phyloP scores from a whole-genome alignment of 2,113 vertebrate genomes.

The Cheilinus undulatus region DNA sequence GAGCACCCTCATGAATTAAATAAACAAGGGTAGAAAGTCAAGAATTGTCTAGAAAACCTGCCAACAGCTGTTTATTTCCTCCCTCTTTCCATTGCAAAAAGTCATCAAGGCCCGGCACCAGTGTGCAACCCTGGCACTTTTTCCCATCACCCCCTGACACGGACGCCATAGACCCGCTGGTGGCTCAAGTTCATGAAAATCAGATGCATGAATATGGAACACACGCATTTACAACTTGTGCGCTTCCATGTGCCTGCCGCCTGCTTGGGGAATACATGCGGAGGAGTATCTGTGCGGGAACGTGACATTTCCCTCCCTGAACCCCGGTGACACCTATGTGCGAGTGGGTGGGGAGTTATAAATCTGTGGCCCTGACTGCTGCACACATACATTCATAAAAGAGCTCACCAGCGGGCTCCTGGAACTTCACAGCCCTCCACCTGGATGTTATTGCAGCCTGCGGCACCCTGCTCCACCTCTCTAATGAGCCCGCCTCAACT shows the following conservation, averaged over 20 bases:
- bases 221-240: slow-evolving; percentile 12
- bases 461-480: slow-evolving; percentile 46
- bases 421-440: slow-evolving; percentile 43
- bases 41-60: no score
- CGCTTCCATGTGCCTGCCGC: neutral
- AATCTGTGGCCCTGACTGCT: slow-evolving; percentile 3
- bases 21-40: slow-evolving; percentile 8
- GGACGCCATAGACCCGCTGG: slow-evolving; percentile 19
- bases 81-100: neutral
- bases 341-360: slow-evolving; percentile 18
- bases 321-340: slow-evolving; percentile 43
- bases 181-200: slow-evolving; percentile 40
- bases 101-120: slow-evolving; percentile 44
- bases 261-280: neutral
- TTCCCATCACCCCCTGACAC: slow-evolving; percentile 36
- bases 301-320: slow-evolving; percentile 53
- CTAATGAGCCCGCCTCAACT: slow-evolving; percentile 80
- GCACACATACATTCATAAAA: slow-evolving; percentile 52
- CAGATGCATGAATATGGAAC: slow-evolving; percentile 43
- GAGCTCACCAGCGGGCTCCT: slow-evolving; percentile 55
- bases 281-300: slow-evolving; percentile 18
- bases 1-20: neutral
- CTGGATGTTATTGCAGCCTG: slow-evolving; percentile 45
- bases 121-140: slow-evolving; percentile 32
- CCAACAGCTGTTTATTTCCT: no score